These are phyloP conservation scores for Vulpes vulpes DNA, from an alignment of 2,113 vertebrate species.

Conservation along the genomic window DNA sequence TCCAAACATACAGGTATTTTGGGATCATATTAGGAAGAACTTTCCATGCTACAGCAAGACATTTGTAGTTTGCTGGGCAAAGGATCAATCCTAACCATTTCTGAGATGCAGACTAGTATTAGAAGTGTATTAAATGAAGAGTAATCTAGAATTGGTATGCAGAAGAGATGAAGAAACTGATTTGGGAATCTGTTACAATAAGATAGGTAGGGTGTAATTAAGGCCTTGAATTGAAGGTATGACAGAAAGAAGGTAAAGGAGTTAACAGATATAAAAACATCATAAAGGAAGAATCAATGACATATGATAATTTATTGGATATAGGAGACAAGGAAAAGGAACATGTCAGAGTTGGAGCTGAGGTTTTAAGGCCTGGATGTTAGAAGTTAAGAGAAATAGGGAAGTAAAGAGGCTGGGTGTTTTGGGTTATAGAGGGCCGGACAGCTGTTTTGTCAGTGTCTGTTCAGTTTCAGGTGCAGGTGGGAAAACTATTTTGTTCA, in stretches of 20 bases:
- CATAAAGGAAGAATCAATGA: neutral
- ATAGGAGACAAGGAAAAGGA: slow-evolving; percentile 18
- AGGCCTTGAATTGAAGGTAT: neutral
- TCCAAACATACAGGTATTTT: neutral
- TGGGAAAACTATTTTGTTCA: slow-evolving; percentile 32
- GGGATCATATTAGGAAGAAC: slow-evolving; percentile 6
- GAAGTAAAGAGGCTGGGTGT: slow-evolving; percentile 37
- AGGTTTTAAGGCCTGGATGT: neutral
- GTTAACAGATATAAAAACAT: neutral
- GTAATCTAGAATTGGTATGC: neutral
- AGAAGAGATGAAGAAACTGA: neutral
- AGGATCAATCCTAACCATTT: slow-evolving; percentile 3
- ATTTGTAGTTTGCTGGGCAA: neutral
- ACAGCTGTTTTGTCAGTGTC: slow-evolving; percentile 48
- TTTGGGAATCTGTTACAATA: slow-evolving; percentile 12
- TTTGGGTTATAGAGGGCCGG: slow-evolving; percentile 11
- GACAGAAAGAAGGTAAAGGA: slow-evolving; percentile 7
- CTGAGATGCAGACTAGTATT: slow-evolving; percentile 36
- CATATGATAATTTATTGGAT: neutral
- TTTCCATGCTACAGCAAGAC: neutral
- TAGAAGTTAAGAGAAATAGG: slow-evolving; percentile 54
- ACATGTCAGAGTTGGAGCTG: slow-evolving; percentile 9
- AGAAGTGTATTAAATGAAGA: neutral
- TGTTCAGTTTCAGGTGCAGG: slow-evolving; percentile 18
- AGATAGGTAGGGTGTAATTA: neutral